Evolutionary conservation across 92 coral and sea anemone species (phyloP).

Genomic region (Bergia puertoricense): DNA sequence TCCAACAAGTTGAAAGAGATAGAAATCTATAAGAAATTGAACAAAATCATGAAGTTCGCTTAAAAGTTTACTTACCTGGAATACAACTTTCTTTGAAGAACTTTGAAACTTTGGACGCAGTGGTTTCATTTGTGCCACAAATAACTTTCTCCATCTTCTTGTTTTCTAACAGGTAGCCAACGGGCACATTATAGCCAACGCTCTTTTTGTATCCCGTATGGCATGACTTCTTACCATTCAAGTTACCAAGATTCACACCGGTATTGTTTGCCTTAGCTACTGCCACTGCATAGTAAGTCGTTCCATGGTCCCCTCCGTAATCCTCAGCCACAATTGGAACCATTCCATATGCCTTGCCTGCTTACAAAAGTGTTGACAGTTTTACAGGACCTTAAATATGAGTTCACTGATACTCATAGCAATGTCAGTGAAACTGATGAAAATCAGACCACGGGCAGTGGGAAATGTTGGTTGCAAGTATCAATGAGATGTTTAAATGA

Average conservation of each 20-base stretch:
- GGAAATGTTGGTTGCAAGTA: too few species aligned
- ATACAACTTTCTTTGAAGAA: constrained; percentile 77
- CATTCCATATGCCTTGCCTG: constrained; percentile 26
- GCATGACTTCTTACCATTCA: constrained; percentile 73
- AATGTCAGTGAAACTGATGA: too few species aligned
- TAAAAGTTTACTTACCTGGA: constrained; percentile 59
- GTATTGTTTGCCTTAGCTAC: constrained; percentile 59
- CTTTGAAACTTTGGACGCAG: constrained; percentile 52
- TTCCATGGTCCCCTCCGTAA: constrained; percentile 38
- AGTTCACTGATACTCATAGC: too few species aligned
- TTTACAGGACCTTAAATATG: too few species aligned
- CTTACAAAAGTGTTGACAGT: background rate
- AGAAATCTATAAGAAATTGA: too few species aligned
- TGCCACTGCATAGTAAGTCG: constrained; percentile 77
- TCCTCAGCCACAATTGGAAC: constrained; percentile 64
- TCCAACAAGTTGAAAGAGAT: too few species aligned
- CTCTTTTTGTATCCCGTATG: constrained; percentile 82
- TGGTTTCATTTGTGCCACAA: constrained; percentile 25
- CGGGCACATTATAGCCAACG: constrained; percentile 78
- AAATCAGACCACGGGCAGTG: too few species aligned
- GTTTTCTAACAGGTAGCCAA: constrained; percentile 63
- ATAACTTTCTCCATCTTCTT: constrained; percentile 2
- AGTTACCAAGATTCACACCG: constrained; percentile 32
- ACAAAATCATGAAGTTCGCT: too few species aligned
- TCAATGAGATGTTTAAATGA: too few species aligned